Evolutionary conservation across 1,140 invertebrate genomes (phyloP), one percentile per base, ranked within the genome.

Genomic region (Pseudomyrmex pallidus): DNA sequence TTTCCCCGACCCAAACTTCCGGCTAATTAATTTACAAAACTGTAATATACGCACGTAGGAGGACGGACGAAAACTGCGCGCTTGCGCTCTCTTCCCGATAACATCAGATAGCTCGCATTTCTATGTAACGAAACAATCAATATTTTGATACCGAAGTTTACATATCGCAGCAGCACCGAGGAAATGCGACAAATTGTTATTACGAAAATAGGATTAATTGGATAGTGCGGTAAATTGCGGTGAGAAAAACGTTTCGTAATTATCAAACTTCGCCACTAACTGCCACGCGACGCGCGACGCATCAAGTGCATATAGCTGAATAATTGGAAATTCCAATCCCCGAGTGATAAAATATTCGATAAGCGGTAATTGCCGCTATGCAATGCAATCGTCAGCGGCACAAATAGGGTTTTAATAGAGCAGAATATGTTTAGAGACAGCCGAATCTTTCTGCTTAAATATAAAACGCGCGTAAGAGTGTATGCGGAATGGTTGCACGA

Each of bases 81-180:
- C 5, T 17, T 17, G 13, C 17, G 8, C 35, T 35, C 35, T 35
- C 35, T 35, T 20, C 9, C 20, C 20, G 44, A 0, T 1, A 9
- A 12, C 48, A 44, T 10, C 12, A 7, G 50, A 10, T 12, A 17
- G 35, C 67, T 35, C 25, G 22, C 56, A 46, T 72, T 54, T 10
- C 46, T 50, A 52, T 68, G 66, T 57, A 72, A 77, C 62, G 35
- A 57, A 68, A 72, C 66, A 80, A 78, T 78, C 76, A 67, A 87
- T 83, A 87, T 86, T 87, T 77, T 67, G 80, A 78, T 70, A 70
- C 59, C 13, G 7, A 80, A 72, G 66, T 80, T 72, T 80, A 56
- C 76, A 61, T 61, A 59, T 66, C 54, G 22, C 66, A 66, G 59
- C 64, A 78, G 59, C 35, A 13, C 35, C 35, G 35, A 25, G 61